Percentiles rank a stretch among this genome's conserved stretches.
Evolutionary conservation across 2,113 vertebrate species (phyloP).

Genomic region (Capricornis sumatraensis): DNA sequence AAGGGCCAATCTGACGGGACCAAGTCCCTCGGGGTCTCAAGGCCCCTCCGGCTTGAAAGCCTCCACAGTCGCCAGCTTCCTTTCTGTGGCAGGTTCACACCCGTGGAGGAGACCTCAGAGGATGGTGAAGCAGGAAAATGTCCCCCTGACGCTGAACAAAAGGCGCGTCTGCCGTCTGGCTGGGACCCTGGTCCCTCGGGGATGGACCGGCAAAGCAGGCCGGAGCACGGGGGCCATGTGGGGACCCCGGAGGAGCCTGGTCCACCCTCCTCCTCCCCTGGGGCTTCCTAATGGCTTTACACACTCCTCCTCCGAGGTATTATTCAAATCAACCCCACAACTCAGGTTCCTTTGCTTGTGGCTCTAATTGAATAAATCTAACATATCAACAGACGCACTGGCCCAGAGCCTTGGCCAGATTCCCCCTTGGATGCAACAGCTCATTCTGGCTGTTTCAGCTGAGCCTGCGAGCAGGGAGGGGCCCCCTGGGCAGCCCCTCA

Average conservation of each 20-base stretch:
- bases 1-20: neutral
- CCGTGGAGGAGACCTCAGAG: neutral
- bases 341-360: conserved; percentile 36
- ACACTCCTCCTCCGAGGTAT: neutral
- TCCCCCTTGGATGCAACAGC: neutral
- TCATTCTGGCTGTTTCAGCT: neutral
- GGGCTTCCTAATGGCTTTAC: conserved; percentile 20
- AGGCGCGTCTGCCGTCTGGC: neutral
- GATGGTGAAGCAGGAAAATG: neutral
- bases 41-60: neutral
- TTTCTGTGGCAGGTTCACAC: neutral
- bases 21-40: neutral
- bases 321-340: conserved; percentile 32
- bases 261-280: neutral
- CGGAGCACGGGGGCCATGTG: neutral
- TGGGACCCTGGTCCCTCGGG: neutral
- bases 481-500: neutral
- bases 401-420: conserved; percentile 6
- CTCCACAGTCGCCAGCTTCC: neutral
- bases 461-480: neutral
- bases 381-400: neutral
- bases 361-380: conserved; percentile 52
- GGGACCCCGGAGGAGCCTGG: neutral
- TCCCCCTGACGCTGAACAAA: neutral
- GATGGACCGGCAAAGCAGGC: neutral